Base-by-base conservation (phyloP, 2,888 invertebrate genomes). In the Chironomus tentans region DNA sequence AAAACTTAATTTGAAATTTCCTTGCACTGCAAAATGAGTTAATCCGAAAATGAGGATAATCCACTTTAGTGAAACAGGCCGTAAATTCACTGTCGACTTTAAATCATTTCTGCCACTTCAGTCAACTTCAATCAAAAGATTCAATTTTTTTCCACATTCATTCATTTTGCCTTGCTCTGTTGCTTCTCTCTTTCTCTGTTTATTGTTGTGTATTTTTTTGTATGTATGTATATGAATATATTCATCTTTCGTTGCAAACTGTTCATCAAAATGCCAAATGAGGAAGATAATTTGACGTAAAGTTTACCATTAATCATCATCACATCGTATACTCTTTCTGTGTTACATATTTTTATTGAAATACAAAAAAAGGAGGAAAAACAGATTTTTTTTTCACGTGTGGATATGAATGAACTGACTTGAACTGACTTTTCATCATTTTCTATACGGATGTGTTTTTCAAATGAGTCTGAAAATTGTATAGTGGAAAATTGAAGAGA, bases 201-300 rank as follows among this genome's bases (percentile, higher is more conserved):
- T n/a, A n/a, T 7, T 38, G 2, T 38, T 38, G 38, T 38, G 10
- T 38, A 10, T 38, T 38, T 1, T 38, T 10, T 2, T 38, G 38
- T 38, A 10, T 38, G 38, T 38, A 10, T 38, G 38, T 38, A 38
- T 38, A 38, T 38, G 38, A 38, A 65, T 65, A 24, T 65, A 65
- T 24, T 65, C 56, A 56, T 56, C 56, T 18, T 65, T 22, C 46
- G 13, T 46, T 68, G 68, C 68, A 38, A 38, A 46, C 38, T 68
- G 68, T 46, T 68, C 28, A 68, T 68, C 68, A 68, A 68, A 68
- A 68, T 68, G 65, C 65, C 65, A 65, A 65, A 65, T 65, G 62
- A 74, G 62, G 62, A 68, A 62, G 74, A 74, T 74, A 74, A 74
- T 74, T 74, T 74, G 74, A 74, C 74, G 74, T 74, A 68, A 74